These are phyloP conservation scores for Solea solea DNA, from an alignment of 2,113 vertebrate genomes.

Conservation along the genomic window DNA sequence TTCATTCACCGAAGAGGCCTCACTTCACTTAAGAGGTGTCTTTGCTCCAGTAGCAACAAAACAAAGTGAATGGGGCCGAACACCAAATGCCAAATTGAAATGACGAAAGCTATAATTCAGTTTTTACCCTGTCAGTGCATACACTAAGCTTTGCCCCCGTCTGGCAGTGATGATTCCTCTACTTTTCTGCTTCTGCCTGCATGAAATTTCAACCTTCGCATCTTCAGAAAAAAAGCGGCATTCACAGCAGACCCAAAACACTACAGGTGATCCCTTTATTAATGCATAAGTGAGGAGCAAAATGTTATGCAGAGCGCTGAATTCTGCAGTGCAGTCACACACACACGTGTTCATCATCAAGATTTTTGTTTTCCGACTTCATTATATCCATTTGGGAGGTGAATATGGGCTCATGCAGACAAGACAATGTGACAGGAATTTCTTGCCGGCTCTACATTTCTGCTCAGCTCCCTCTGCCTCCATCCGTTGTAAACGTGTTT, in stretches of 20 bases:
- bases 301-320: constrained; percentile 75
- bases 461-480: constrained; percentile 23
- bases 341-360: constrained; percentile 47
- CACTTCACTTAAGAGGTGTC: constrained; percentile 63
- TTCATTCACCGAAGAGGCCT: constrained; percentile 34
- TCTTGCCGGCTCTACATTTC: constrained; percentile 54
- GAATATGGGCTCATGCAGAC: constrained; percentile 47
- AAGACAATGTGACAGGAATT: constrained; percentile 47
- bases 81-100: constrained; percentile 67
- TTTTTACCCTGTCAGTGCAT: constrained; percentile 72
- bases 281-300: constrained; percentile 71
- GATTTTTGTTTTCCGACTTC: constrained; percentile 61
- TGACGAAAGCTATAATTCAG: constrained; percentile 73
- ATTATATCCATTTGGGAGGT: constrained; percentile 57
- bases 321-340: constrained; percentile 59
- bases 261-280: constrained; percentile 66
- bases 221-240: constrained; percentile 47
- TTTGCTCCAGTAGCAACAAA: constrained; percentile 57
- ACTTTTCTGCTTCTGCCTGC: constrained; percentile 64
- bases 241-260: constrained; percentile 39
- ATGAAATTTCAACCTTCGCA: constrained; percentile 47
- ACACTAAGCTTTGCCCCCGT: constrained; percentile 70
- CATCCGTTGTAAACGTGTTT: constrained; percentile 50
- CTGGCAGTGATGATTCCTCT: constrained; percentile 71
- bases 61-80: constrained; percentile 54